Conservation (phyloP, 2,888 invertebrate species). For the Dryobotodes eremita region DNA sequence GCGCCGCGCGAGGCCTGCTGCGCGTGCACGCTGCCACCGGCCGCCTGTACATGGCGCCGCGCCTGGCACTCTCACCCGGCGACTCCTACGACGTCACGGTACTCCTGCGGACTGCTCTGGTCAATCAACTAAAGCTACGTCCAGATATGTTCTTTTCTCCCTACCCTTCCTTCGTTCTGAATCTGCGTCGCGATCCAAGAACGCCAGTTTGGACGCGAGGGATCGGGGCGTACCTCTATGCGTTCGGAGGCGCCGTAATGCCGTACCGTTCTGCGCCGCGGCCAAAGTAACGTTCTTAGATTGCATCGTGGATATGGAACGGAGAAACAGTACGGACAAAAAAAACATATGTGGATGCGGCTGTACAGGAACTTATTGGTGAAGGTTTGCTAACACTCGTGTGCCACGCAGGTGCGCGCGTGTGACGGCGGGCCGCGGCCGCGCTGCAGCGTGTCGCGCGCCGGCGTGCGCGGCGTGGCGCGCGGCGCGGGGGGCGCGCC, state of each 20-base stretch:
- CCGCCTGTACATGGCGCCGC: constrained; percentile 94
- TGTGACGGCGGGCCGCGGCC: constrained; percentile 95
- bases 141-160: too few relatives aligned
- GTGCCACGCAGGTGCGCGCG: constrained; percentile 91
- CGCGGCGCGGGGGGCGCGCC: constrained; percentile 92
- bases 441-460: constrained; percentile 94
- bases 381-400: neutral
- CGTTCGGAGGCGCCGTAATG: too few relatives aligned
- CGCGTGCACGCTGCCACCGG: constrained; percentile 96
- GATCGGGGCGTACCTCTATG: too few relatives aligned
- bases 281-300: too few relatives aligned
- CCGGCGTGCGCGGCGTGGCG: constrained; percentile 91
- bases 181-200: too few relatives aligned
- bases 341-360: too few relatives aligned
- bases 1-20: constrained; percentile 95
- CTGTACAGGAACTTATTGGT: neutral
- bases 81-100: constrained; percentile 77
- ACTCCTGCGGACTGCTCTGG: neutral
- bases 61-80: constrained; percentile 92
- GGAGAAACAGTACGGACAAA: too few relatives aligned
- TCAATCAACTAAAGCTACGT: too few relatives aligned
- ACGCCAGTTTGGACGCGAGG: too few relatives aligned
- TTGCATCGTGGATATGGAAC: too few relatives aligned
- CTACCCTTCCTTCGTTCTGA: too few relatives aligned
- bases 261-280: too few relatives aligned